Evolutionary conservation across 2,888 invertebrate genomes (phyloP), one percentile per base, ranked within the genome.

Genomic region (Nemotelus pantherinus): DNA sequence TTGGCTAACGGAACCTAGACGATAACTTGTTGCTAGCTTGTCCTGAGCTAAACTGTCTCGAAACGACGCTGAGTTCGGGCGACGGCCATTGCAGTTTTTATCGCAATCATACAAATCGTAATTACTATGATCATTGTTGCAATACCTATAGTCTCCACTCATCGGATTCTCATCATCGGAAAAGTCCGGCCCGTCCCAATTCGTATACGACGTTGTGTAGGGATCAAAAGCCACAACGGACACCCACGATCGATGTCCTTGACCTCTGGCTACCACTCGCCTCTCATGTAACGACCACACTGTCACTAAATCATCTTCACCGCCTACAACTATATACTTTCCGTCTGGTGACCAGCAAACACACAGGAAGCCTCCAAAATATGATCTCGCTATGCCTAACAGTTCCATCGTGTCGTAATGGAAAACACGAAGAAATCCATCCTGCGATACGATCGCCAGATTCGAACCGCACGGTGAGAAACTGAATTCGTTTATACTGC

Each of bases 281-380:
- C 95, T 92, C 85, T 99, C 98, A 81, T 92, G 90, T 85, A 98
- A 93, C 72, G 96, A 97, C 95, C 98, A 99, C 55, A 99, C 95
- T 0, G 99, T 99, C 72, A 99, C 95, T 79, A 99, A 89, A 88
- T 99, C 99, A 88, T 99, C 99, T 88, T 99, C 99, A 3, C 99
- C 99, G 0, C 99, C 99, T 0, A 97, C 96, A 0, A 96, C 97
- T 71, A 97, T 96, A 84, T 97, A 95, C 84, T 94, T 93, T 67
- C 95, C 94, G 87, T 99, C 98, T 0, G 98, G 98, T 7, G 98
- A 97, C 99, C 99, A 99, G 84, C 97, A 95, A 2, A 98, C 97
- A 87, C 99, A 99, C 63, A 99, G 88, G 83, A 99, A 93, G 55
- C 99, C 99, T 71, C 99, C 99, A 87, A 99, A 99, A 88, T 99